Evolutionary conservation across 2,888 invertebrate genomes (phyloP).

Genomic region (Calameuta pallipes): DNA sequence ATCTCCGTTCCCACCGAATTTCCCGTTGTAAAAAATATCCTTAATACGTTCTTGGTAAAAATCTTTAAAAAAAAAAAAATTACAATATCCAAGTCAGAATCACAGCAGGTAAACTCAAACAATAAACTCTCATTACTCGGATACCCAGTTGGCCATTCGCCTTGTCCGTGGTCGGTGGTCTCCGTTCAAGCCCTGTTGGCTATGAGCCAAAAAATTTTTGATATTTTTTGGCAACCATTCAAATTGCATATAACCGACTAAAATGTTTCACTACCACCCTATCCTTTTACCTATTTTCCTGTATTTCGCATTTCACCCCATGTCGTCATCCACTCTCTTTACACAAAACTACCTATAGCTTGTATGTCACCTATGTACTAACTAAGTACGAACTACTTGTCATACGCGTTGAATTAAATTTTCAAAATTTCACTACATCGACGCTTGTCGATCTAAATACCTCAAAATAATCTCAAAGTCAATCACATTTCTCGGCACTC

Average conservation of each 20-base stretch:
- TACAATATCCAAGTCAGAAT: constrained; percentile 30
- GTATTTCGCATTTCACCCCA: background rate
- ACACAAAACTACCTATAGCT: too few species aligned
- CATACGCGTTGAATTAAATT: too few species aligned
- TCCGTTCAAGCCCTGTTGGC: constrained; percentile 44
- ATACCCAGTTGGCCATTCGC: constrained; percentile 39
- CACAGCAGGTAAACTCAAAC: constrained; percentile 36
- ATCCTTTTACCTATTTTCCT: background rate
- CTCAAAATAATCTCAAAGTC: too few species aligned
- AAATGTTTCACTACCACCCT: constrained; percentile 50
- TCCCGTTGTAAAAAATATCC: too few species aligned
- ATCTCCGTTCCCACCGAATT: too few species aligned
- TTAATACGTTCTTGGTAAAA: background rate
- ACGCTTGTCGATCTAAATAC: too few species aligned
- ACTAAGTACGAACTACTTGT: background rate
- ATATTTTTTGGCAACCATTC: constrained; percentile 60
- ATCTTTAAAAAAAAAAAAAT: background rate
- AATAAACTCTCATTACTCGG: constrained; percentile 56
- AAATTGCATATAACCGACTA: constrained; percentile 53
- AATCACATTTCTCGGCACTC: too few species aligned
- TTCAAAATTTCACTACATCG: too few species aligned
- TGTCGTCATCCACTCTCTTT: background rate
- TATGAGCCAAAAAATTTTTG: constrained; percentile 55
- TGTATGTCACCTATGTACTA: too few species aligned
- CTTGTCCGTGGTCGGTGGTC: constrained; percentile 45